Base-by-base conservation (phyloP, 2,888 invertebrate species). In the Meteorus cinctellus region DNA sequence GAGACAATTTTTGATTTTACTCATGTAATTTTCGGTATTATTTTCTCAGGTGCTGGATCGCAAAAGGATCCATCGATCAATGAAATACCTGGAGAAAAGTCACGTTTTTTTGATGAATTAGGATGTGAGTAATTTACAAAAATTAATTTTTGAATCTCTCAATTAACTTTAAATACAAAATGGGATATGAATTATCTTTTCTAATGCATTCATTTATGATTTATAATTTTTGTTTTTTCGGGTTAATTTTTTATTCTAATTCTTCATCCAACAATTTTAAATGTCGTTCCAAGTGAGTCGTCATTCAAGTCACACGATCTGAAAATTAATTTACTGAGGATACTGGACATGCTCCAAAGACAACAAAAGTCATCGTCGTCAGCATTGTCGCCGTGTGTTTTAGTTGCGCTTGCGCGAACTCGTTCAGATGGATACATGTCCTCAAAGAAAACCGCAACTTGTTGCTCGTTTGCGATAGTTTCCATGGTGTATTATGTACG, bases 61-160 rank as follows among this genome's bases (percentile, higher is more conserved):
- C 76, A 78, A 29, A 77, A 81, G 51, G 80, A 82, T 16, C 27
- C 51, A 48, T 69, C 59, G 62, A 78, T 77, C 19, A 68, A 76
- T 41, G 72, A 76, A 72, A 63, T 76, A 59, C 36, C 36, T 79
- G 73, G 84, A 77, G 65, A 86, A 85, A 79, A 74, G 72, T 82
- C 84, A 79, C 84, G 88, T 79, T 89, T 89, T 75, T 88, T 89
- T 82, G 89, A 89, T 77, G 87, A 88, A 76, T 85, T 89, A 66
- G 89, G 87, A 79, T 67, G 89, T 89, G 82, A 89, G 89, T 86
- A 73, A 67, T 41, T 5, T 70, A 66, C 19, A 59, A 10, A 36
- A n/a, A 41, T 34, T 1, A 60, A 24, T 59, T 70, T 63, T 41
- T 36, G 27, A 34, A 1, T 41, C 8, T 59, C n/a, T 0, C 27